A percentile compares a stretch with the other conserved stretches of the same genome.
Conservation (phyloP, 2,797 vertebrate genomes). For the Sciurus carolinensis region DNA sequence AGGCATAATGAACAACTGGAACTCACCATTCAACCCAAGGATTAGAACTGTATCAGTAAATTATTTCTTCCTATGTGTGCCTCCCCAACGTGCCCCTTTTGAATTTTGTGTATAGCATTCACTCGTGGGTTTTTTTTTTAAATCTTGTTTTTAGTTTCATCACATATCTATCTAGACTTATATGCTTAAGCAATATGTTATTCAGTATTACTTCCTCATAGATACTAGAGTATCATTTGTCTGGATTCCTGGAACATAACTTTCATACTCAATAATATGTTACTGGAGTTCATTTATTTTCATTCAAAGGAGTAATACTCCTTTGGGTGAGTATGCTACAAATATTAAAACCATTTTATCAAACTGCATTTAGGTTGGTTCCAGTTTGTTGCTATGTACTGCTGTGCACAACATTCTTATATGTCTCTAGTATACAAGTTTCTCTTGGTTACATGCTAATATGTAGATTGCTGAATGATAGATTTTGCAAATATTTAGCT, state of each 20-base stretch:
- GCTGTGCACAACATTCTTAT: constrained; percentile 15
- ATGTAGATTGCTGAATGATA: constrained; percentile 7
- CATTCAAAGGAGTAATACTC: background rate
- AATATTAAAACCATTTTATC: background rate
- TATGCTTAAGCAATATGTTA: background rate
- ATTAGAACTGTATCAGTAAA: background rate
- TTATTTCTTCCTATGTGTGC: background rate
- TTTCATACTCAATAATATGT: background rate
- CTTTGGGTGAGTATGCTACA: background rate
- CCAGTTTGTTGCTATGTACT: background rate
- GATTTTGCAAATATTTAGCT: constrained; percentile 1
- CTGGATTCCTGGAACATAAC: constrained; percentile 34
- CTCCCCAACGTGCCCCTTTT: background rate
- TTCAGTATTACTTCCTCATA: constrained; percentile 37
- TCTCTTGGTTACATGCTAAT: constrained; percentile 12
- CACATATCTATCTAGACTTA: background rate
- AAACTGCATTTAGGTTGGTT: background rate
- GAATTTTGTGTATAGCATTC: background rate
- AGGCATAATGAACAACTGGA: constrained; percentile 50
- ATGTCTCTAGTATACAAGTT: background rate
- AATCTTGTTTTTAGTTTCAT: background rate
- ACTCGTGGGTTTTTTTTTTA: background rate
- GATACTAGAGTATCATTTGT: background rate
- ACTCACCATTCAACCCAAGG: background rate
- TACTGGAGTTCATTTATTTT: constrained; percentile 48